Conservation (phyloP, 2,888 invertebrate genomes). For the Hypolimnas misippus region DNA sequence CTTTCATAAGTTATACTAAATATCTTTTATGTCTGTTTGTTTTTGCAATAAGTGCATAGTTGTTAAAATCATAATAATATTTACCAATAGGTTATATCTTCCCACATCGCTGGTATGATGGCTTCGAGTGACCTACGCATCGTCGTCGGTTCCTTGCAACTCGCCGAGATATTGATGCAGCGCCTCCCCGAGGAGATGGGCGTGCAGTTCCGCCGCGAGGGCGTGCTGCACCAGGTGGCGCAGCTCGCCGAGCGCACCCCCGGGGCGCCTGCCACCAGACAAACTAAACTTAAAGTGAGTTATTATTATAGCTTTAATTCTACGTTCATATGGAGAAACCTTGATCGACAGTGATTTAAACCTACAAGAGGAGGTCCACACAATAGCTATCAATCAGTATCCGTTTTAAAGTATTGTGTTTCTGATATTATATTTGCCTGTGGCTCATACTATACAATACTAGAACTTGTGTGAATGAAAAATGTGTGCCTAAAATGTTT, state of each 20-base stretch:
- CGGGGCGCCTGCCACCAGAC: constrained; percentile 75
- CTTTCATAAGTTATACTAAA: too few relatives aligned
- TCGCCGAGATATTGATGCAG: constrained; percentile 98
- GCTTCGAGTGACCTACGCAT: constrained; percentile 98
- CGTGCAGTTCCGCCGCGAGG: constrained; percentile 97
- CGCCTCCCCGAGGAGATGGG: constrained; percentile 97
- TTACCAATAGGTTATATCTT: constrained; percentile 88
- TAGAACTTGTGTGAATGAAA: too few relatives aligned
- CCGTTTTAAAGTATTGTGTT: too few relatives aligned
- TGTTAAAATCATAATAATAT: background rate
- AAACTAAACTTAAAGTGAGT: constrained; percentile 72
- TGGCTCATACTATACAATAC: too few relatives aligned
- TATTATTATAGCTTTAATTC: too few relatives aligned
- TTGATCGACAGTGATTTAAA: too few relatives aligned
- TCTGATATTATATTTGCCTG: too few relatives aligned
- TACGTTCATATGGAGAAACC: too few relatives aligned
- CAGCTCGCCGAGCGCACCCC: constrained; percentile 56
- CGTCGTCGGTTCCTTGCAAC: constrained; percentile 97
- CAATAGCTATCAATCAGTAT: too few relatives aligned
- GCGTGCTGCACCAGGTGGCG: constrained; percentile 95
- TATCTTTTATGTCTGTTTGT: too few relatives aligned
- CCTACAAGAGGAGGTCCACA: too few relatives aligned
- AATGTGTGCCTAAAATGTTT: too few relatives aligned
- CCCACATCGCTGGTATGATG: constrained; percentile 99
- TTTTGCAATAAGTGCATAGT: background rate